Conservation (phyloP, 2,888 invertebrate genomes). For the Eristalis tenax region DNA sequence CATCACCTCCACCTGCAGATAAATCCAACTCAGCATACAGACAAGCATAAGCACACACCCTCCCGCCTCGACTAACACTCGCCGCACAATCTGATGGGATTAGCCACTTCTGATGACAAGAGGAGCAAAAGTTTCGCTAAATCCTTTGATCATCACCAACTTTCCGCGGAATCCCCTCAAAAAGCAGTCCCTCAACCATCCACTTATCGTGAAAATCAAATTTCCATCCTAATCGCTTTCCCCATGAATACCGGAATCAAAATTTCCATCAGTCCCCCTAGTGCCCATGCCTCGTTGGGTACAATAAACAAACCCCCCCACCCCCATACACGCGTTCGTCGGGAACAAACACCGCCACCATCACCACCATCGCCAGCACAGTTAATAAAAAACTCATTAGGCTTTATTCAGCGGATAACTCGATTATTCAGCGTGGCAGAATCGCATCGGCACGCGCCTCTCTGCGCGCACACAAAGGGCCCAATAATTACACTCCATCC, state of each 20-base stretch:
- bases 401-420: conserved; percentile 1
- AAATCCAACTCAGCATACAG: not conserved
- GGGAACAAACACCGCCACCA: no score
- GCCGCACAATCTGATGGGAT: not conserved
- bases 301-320: not conserved
- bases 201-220: conserved; percentile 6
- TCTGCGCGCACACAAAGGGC: not conserved
- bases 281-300: not conserved
- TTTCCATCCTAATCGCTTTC: not conserved
- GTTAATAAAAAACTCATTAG: conserved; percentile 15
- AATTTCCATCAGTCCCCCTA: not conserved
- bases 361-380: not conserved
- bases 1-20: no score
- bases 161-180: not conserved
- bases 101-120: not conserved
- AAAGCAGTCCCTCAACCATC: not conserved
- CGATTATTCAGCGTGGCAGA: not conserved
- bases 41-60: not conserved
- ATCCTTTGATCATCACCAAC: conserved; percentile 14
- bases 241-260: not conserved
- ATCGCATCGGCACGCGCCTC: conserved; percentile 7
- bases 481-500: conserved; percentile 4
- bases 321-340: not conserved
- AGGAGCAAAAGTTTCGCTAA: not conserved
- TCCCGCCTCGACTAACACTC: not conserved